Base-by-base conservation (phyloP, 2,113 vertebrate species). In the Trematomus loennbergii region DNA sequence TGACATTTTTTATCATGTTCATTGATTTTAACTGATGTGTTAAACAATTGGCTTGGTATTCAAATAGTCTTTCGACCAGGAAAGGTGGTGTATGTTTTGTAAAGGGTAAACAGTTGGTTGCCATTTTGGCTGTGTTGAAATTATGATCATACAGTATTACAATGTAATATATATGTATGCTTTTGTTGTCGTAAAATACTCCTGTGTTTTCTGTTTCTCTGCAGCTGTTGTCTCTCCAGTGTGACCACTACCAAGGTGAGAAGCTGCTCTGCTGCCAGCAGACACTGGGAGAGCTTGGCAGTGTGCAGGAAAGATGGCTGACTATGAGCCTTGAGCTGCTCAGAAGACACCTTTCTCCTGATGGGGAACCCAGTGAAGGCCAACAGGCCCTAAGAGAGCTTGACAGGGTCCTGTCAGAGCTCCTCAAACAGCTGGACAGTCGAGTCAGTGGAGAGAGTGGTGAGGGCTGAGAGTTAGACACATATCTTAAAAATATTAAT, bases 391-490 rank as follows among this genome's bases (percentile, higher is more conserved):
- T 96, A 87, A 78, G 76, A 62, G 89, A 96, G 43, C 93, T 96
- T 55, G 82, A 87, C 17, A 82, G 46, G 45, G 67, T 3, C 16
- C 65, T 86, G 0, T 12, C 53, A 36, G 84, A 89, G 64, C 91
- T 96, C 53, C 93, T 91, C 76, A 70, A 72, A 58, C 92, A 94
- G 59, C 94, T 96, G 58, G 84, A 78, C 0, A 68, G 54, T 33
- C 94, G 94, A 71, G 92, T 94, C 75, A 94, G 55, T 48, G 95
- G 94, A 49, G 94, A 96, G 25, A 95, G 89, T 58, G 96, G 96
- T 97, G 84, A 96, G 92, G 79, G 46, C 17, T 3, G 4, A 52
- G 15, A 25, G 17, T 33, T 0, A 43, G 1, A n/a, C 15, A 49
- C 12, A 29, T 13, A 33, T 63, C 9, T 40, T 2, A 52, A 57